A percentile compares a stretch with the other conserved stretches of the same genome.
Evolutionary conservation across 1,140 invertebrate species (phyloP).

Genomic region (Drosophila bocki): DNA sequence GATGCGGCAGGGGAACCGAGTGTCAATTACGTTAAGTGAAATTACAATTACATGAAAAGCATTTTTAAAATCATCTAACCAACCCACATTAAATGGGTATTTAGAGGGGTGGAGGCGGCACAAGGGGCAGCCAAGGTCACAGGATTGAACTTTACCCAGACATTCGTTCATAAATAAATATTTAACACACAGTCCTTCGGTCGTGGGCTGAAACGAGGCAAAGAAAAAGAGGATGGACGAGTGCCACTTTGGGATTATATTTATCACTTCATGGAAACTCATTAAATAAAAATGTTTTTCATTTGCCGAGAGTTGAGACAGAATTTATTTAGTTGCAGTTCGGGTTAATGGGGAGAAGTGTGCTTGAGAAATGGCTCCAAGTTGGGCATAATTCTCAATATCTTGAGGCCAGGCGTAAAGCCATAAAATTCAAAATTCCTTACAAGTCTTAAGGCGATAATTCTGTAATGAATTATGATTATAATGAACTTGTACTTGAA

Average conservation of each 20-base stretch:
- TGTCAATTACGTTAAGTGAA: conserved; percentile 79
- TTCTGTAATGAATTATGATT: neutral
- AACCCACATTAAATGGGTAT: conserved; percentile 17
- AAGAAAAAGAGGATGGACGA: conserved; percentile 24
- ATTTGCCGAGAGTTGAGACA: conserved; percentile 25
- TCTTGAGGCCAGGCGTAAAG: neutral
- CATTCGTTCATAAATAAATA: conserved; percentile 64
- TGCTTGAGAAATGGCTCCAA: conserved; percentile 6
- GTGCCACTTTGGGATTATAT: conserved; percentile 37
- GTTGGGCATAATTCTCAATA: conserved; percentile 2
- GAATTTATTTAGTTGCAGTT: conserved; percentile 25
- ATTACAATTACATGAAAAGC: conserved; percentile 67
- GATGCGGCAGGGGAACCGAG: conserved; percentile 8
- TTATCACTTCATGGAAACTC: conserved; percentile 50
- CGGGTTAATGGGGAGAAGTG: neutral
- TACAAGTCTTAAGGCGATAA: neutral
- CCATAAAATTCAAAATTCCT: conserved; percentile 10
- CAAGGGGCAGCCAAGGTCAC: conserved; percentile 31
- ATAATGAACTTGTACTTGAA: neutral
- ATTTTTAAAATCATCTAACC: conserved; percentile 56
- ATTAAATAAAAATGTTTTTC: conserved; percentile 52
- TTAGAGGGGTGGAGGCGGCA: neutral
- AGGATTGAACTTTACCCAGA: conserved; percentile 30
- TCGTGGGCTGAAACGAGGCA: conserved; percentile 1
- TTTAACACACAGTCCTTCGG: conserved; percentile 50